Evolutionary conservation across 2,113 vertebrate genomes (phyloP), one percentile per base, ranked within the genome.

Genomic region (Pao palembangensis): DNA sequence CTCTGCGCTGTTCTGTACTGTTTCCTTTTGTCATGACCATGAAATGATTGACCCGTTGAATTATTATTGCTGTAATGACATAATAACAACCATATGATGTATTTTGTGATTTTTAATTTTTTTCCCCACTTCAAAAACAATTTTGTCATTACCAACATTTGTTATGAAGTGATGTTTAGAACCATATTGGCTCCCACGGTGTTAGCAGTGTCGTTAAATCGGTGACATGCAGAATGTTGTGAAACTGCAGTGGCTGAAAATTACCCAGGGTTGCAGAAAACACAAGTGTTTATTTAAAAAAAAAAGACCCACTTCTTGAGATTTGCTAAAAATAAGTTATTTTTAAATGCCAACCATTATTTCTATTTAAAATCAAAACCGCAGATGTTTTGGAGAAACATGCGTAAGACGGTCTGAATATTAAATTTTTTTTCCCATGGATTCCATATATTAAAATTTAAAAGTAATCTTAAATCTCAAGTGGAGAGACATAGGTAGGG

Each of bases 1-100:
- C 58, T 82, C 78, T 53, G 87, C 69, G 83, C 89, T 89, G 88
- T 90, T 87, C 67, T 67, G 63, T 77, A 78, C 58, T 79, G 72
- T 74, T 83, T 75, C 76, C 55, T 65, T 69, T 82, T 78, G 61
- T 76, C 76, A 82, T 81, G 61, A 78, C 58, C 61, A 55, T 72
- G 42, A 74, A 79, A 67, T 84, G 28, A 72, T 85, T 87, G 78
- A 83, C 69, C 78, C 55, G 75, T 61, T 38, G 80, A 56, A 79
- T 75, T 66, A 46, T 46, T 53, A 56, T 50, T 63, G 43, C 51
- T 60, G 53, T 67, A 64, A 74, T 73, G 58, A 43, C 61, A 64
- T 71, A 78, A 58, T 31, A 31, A 31, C 28, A 49, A 61, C 78
- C 62, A 63, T 50, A 61, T 61, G 41, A 58, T 68, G 42, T 59